A percentile compares a stretch with the other conserved stretches of the same genome.
Evolutionary conservation across 2,113 vertebrate genomes (phyloP).

Genomic region (Hippolais icterina): DNA sequence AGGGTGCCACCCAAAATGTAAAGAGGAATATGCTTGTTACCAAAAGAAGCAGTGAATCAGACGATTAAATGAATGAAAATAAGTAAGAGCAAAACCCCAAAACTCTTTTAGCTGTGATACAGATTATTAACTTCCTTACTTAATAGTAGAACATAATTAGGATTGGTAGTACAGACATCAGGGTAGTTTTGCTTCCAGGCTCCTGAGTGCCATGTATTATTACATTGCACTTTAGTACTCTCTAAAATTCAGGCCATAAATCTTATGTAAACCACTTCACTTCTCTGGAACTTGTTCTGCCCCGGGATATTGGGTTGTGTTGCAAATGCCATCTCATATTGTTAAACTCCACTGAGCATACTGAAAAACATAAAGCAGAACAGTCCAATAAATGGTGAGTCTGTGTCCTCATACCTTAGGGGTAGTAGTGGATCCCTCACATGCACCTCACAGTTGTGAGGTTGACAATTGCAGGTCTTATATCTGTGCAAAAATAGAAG

Average conservation of each 20-base stretch:
- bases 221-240: background rate
- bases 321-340: background rate
- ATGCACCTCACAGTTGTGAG: rapidly evolving
- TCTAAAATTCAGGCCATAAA: background rate
- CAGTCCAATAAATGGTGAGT: background rate
- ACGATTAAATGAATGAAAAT: background rate
- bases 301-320: background rate
- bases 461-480: background rate
- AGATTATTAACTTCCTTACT: background rate
- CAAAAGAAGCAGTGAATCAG: background rate
- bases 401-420: background rate
- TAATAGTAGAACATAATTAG: background rate
- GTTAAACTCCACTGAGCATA: background rate
- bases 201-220: background rate
- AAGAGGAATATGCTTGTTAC: background rate
- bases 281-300: background rate
- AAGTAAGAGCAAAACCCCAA: background rate
- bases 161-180: background rate
- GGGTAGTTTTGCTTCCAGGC: background rate
- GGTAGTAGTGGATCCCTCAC: background rate
- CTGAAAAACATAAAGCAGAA: background rate
- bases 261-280: background rate
- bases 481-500: background rate
- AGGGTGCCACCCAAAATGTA: background rate
- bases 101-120: background rate